Percentiles rank a stretch among this genome's conserved stretches.
Evolutionary conservation across 1,140 invertebrate genomes (phyloP).

Genomic region (Sinonovacula constricta): DNA sequence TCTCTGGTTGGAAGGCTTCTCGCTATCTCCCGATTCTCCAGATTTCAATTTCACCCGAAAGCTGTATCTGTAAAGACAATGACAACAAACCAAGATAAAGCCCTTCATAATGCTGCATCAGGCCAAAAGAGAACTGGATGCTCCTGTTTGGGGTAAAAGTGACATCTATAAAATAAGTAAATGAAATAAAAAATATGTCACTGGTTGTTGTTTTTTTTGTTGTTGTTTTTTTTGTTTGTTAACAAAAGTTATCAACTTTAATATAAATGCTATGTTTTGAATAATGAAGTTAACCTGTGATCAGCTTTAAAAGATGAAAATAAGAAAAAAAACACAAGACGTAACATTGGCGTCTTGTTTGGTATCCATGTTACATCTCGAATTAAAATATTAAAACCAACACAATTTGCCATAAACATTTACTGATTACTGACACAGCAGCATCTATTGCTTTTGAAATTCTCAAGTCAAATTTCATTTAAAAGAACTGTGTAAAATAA

Average conservation of each 20-base stretch:
- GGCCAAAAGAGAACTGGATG: background rate
- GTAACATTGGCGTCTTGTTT: constrained; percentile 11
- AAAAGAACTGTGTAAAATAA: constrained; percentile 1
- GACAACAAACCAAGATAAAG: background rate
- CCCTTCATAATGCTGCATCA: background rate
- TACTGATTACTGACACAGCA: background rate
- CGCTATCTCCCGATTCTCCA: background rate
- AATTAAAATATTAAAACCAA: constrained; percentile 8
- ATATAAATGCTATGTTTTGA: constrained; percentile 4
- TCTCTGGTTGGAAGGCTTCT: constrained; percentile 6
- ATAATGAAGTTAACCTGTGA: background rate
- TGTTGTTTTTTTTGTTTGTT: too few relatives aligned
- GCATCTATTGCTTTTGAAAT: constrained; percentile 2
- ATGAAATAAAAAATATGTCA: constrained; percentile 10
- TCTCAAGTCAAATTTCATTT: background rate
- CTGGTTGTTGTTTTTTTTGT: too few relatives aligned
- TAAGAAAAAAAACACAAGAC: constrained; percentile 5
- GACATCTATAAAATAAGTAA: constrained; percentile 1
- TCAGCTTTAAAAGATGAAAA: constrained; percentile 12
- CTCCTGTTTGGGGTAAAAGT: constrained; percentile 1
- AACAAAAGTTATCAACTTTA: background rate
- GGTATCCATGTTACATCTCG: constrained; percentile 17
- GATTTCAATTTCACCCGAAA: background rate
- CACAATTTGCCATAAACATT: constrained; percentile 4
- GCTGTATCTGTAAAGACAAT: constrained; percentile 9